phyloP scores from a whole-genome alignment of 2,797 vertebrate genomes.

The Otolemur crassicaudatus region DNA sequence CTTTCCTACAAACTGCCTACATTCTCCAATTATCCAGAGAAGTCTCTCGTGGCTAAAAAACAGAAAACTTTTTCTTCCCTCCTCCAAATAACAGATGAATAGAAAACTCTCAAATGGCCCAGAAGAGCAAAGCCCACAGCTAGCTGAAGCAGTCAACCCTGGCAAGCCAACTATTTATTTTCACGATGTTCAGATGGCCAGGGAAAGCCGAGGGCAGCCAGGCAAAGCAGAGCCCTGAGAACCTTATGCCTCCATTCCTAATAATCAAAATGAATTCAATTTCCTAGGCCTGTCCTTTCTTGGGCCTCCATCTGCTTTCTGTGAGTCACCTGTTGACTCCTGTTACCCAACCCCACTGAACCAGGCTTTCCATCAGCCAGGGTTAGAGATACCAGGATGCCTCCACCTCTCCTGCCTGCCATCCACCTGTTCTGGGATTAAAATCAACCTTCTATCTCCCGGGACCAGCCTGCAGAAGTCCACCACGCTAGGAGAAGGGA shows the following conservation, averaged over 20 bases:
- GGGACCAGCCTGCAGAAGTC: neutral
- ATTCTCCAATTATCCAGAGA: neutral
- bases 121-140: slow-evolving; percentile 4
- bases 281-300: slow-evolving; percentile 47
- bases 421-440: neutral
- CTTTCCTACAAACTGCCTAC: neutral
- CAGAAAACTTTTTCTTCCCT: neutral
- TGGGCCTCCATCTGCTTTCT: slow-evolving; percentile 10
- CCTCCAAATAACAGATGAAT: slow-evolving; percentile 37
- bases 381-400: neutral
- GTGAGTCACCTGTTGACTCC: slow-evolving; percentile 59
- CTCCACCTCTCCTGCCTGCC: neutral
- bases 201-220: slow-evolving; percentile 54
- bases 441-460: neutral
- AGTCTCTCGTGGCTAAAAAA: neutral
- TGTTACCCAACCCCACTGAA: neutral
- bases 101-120: slow-evolving; percentile 14
- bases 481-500: neutral
- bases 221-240: slow-evolving; percentile 65
- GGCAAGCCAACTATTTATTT: slow-evolving; percentile 8
- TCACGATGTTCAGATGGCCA: slow-evolving; percentile 71
- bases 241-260: neutral
- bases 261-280: slow-evolving; percentile 77
- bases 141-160: slow-evolving; percentile 29
- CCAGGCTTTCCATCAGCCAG: neutral